Evolutionary conservation across 23 tunicate species (phyloP).

Genomic region (Corella eumyota): DNA sequence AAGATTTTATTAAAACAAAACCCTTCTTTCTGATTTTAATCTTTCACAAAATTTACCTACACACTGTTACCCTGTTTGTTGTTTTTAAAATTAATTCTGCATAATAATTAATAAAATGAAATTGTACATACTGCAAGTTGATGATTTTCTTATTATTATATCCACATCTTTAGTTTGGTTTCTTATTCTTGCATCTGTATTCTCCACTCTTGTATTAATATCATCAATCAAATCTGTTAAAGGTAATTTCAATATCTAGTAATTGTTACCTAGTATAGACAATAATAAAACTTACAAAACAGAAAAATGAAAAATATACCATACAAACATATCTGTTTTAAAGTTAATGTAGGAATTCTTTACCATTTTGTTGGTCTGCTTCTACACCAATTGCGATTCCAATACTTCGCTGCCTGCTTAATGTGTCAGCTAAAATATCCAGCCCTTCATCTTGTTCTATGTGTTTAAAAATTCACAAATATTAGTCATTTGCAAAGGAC

Average conservation of each 20-base stretch:
- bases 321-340: too few relatives aligned
- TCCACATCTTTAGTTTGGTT: conserved; percentile 2
- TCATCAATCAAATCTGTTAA: conserved; percentile 30
- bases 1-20: too few relatives aligned
- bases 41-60: neutral
- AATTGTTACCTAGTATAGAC: too few relatives aligned
- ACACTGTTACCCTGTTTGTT: neutral
- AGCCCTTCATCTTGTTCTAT: conserved; percentile 32
- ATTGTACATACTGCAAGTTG: conserved; percentile 20
- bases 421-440: conserved; percentile 7
- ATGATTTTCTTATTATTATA: conserved; percentile 7
- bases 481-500: neutral
- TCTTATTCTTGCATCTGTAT: conserved; percentile 14
- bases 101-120: too few relatives aligned
- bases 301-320: too few relatives aligned
- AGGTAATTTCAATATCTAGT: too few relatives aligned
- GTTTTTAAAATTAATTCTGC: too few relatives aligned
- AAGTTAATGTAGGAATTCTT: too few relatives aligned
- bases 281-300: too few relatives aligned
- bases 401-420: conserved; percentile 9
- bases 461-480: neutral
- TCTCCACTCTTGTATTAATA: neutral
- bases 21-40: too few relatives aligned
- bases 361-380: conserved; percentile 27
- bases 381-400: conserved; percentile 20